Percentiles rank a stretch among this genome's conserved stretches.
Conservation (phyloP, 1,140 invertebrate species). For the Danaus plexippus region DNA sequence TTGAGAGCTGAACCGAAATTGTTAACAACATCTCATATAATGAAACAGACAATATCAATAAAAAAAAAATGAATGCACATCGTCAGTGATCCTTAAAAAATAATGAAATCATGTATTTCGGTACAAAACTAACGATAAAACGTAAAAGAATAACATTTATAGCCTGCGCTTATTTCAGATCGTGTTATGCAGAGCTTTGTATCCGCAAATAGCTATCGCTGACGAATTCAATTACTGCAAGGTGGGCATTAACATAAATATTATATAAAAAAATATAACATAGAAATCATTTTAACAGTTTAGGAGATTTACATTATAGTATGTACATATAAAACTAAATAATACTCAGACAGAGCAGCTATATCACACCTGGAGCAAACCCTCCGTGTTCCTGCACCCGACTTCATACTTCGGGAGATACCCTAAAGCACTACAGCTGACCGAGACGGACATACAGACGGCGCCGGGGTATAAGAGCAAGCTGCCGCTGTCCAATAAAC, state of each 20-base stretch:
- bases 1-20: too few species aligned
- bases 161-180: conserved; percentile 70
- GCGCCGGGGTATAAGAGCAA: conserved; percentile 79
- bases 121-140: too few species aligned
- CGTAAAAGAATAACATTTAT: too few species aligned
- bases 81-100: too few species aligned
- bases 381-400: conserved; percentile 92
- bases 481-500: conserved; percentile 83
- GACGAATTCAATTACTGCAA: conserved; percentile 96
- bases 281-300: too few species aligned
- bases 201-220: conserved; percentile 92
- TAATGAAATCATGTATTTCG: too few species aligned
- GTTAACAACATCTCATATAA: too few species aligned
- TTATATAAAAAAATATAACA: too few species aligned
- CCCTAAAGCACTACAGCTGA: conserved; percentile 84
- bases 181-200: conserved; percentile 91
- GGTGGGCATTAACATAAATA: conserved; percentile 45
- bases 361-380: conserved; percentile 93
- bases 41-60: too few species aligned
- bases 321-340: too few species aligned
- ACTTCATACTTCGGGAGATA: conserved; percentile 90
- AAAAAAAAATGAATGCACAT: too few species aligned
- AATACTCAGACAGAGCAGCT: conserved; percentile 79
- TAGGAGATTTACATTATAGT: too few species aligned
- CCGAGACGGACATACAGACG: conserved; percentile 81